These are phyloP conservation scores for Phalacrocorax brasilianus DNA, from an alignment of 2,113 vertebrate species.

Conservation along the genomic window DNA sequence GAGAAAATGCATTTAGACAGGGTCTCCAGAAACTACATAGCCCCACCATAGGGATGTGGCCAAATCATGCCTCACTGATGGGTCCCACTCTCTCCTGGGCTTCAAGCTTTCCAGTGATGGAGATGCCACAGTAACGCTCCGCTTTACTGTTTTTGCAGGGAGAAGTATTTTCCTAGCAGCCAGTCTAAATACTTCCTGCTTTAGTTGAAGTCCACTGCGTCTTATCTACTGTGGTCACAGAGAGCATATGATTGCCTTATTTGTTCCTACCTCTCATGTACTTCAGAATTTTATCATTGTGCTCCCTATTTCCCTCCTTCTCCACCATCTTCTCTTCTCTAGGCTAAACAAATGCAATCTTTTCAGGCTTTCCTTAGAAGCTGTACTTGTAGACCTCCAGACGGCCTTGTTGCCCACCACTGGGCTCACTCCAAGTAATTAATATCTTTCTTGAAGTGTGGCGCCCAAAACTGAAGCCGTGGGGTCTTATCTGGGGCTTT, in stretches of 20 bases:
- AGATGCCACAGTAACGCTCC: not conserved
- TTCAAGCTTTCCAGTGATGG: not conserved
- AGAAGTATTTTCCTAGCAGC: not conserved
- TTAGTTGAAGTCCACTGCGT: not conserved
- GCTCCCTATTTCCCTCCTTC: not conserved
- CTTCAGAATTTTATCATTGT: not conserved
- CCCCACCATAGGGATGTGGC: no score
- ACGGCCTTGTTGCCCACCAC: not conserved
- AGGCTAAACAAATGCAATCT: not conserved
- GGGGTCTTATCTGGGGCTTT: not conserved
- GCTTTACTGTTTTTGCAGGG: not conserved
- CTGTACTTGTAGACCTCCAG: not conserved
- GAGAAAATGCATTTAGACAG: not conserved
- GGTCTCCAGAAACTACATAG: not conserved
- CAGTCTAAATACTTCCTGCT: not conserved
- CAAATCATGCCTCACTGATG: accelerated
- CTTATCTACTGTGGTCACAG: not conserved
- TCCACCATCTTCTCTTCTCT: not conserved
- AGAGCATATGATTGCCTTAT: not conserved
- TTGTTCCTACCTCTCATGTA: not conserved
- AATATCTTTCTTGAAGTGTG: not conserved
- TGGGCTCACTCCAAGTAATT: not conserved
- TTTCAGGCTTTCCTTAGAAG: not conserved
- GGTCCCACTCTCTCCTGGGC: not conserved
- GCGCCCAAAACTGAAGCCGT: not conserved